Evolutionary conservation across 2,797 vertebrate genomes (phyloP).

Genomic region (Octomys mimax): DNA sequence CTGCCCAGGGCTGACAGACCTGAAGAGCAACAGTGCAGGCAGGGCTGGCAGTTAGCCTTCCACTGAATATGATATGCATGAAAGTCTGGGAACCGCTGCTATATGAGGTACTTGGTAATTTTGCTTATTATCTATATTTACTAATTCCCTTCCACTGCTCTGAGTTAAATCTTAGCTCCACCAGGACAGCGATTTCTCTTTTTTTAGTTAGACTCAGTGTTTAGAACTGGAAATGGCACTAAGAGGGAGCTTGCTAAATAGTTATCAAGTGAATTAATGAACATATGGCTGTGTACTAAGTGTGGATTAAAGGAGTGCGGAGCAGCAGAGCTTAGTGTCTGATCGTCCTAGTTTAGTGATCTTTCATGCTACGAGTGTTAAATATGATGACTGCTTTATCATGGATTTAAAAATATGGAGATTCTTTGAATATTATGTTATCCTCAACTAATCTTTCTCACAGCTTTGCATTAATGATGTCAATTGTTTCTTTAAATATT

Average conservation of each 20-base stretch:
- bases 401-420: slow-evolving; percentile 12
- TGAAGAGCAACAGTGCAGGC: neutral
- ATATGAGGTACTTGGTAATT: neutral
- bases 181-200: neutral
- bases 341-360: neutral
- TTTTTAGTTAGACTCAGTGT: neutral
- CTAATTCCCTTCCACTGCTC: neutral
- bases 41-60: neutral
- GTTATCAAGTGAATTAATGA: neutral
- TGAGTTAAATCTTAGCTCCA: neutral
- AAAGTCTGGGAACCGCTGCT: neutral
- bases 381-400: neutral
- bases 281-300: neutral
- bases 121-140: neutral
- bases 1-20: neutral
- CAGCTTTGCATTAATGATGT: slow-evolving; percentile 52
- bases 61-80: neutral
- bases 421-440: slow-evolving; percentile 32
- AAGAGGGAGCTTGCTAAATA: neutral
- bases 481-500: slow-evolving; percentile 64
- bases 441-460: slow-evolving; percentile 25
- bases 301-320: neutral
- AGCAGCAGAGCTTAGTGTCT: neutral
- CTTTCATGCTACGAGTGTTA: slow-evolving; percentile 1
- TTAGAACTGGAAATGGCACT: neutral